These are phyloP conservation scores for Lytechinus variegatus DNA, from an alignment of 35 echinoderm and acorn worm species.

Conservation along the genomic window DNA sequence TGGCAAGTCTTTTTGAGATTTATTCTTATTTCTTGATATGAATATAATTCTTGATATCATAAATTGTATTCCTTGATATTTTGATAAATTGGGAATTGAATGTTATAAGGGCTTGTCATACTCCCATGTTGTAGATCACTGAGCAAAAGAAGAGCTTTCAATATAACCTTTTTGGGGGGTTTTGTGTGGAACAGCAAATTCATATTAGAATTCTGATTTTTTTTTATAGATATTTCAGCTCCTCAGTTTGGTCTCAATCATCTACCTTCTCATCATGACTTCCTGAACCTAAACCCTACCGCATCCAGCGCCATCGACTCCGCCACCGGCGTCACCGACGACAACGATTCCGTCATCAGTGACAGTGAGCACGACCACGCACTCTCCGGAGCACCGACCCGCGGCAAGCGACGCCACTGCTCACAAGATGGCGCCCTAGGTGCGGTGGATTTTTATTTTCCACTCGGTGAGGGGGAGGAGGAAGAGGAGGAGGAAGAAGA, in stretches of 20 bases:
- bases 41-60: too few relatives aligned
- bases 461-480: slow-evolving; percentile 62
- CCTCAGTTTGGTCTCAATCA: slow-evolving; percentile 5
- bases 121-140: too few relatives aligned
- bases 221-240: slow-evolving; percentile 6
- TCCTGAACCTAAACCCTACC: slow-evolving; percentile 39
- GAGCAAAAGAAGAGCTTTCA: too few relatives aligned
- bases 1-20: too few relatives aligned
- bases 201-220: too few relatives aligned
- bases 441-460: slow-evolving; percentile 57
- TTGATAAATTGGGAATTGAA: too few relatives aligned
- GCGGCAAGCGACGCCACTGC: slow-evolving; percentile 47
- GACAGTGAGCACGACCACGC: slow-evolving; percentile 78
- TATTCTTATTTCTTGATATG: too few relatives aligned
- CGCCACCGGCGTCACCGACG: slow-evolving; percentile 74
- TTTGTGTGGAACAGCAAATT: too few relatives aligned
- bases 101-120: too few relatives aligned
- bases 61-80: too few relatives aligned
- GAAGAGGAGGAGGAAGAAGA: slow-evolving; percentile 68
- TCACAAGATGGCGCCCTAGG: slow-evolving; percentile 39
- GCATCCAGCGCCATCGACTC: slow-evolving; percentile 71
- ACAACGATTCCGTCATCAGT: slow-evolving; percentile 76
- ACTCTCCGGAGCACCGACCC: background rate
- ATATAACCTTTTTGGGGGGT: too few relatives aligned
- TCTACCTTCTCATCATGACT: slow-evolving; percentile 28